A percentile compares a stretch with the other conserved stretches of the same genome.
phyloP scores from a whole-genome alignment of 2,113 vertebrate genomes.

The Amphiprion percula region DNA sequence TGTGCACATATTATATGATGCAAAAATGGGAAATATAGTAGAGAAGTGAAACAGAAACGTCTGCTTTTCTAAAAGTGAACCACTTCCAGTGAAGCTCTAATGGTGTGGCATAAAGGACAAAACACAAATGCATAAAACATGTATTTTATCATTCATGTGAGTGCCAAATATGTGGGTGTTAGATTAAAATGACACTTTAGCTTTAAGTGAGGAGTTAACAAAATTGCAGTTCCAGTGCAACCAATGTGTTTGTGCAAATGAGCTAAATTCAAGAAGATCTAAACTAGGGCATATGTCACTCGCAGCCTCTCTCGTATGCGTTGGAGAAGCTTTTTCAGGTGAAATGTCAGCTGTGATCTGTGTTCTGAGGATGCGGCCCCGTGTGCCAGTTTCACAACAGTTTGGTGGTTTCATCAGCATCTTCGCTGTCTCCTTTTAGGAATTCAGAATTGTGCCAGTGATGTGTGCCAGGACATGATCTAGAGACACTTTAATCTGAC shows the following conservation, averaged over 20 bases:
- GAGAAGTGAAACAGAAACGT: neutral
- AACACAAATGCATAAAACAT: neutral
- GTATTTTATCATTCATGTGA: neutral
- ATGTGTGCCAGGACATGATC: too few relatives aligned
- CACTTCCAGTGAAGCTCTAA: neutral
- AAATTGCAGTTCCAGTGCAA: too few relatives aligned
- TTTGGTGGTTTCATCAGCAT: constrained; percentile 4
- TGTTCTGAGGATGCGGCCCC: neutral
- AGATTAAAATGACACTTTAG: neutral
- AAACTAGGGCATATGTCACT: neutral
- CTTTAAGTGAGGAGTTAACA: too few relatives aligned
- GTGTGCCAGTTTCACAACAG: neutral
- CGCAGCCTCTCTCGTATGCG: neutral
- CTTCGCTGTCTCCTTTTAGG: neutral
- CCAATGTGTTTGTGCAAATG: too few relatives aligned
- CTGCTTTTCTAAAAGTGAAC: neutral
- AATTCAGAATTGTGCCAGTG: neutral
- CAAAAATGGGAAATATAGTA: too few relatives aligned
- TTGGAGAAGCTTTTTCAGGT: neutral
- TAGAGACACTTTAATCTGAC: neutral
- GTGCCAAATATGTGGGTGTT: neutral
- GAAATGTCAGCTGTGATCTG: constrained; percentile 12
- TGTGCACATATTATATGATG: neutral
- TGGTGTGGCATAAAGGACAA: neutral
- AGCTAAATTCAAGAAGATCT: neutral